Evolutionary conservation across 2,888 invertebrate genomes (phyloP).

Genomic region (Macaria liturata): DNA sequence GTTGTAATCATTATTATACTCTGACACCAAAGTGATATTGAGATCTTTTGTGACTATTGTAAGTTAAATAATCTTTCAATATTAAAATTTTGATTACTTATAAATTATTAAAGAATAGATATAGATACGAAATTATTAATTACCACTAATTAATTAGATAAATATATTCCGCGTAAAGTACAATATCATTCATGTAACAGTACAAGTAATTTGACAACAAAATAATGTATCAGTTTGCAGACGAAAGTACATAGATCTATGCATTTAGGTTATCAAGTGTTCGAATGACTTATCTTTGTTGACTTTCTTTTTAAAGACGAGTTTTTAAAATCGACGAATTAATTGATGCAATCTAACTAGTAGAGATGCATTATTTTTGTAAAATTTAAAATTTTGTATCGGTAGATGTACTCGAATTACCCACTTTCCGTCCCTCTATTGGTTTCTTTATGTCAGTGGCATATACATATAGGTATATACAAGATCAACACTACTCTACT

Average conservation of each 20-base stretch:
- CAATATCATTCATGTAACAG: constrained; percentile 16
- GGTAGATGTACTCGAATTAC: not conserved
- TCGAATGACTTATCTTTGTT: not conserved
- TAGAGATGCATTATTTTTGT: too few species aligned
- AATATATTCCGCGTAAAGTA: constrained; percentile 24
- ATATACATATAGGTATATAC: too few species aligned
- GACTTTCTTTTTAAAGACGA: not conserved
- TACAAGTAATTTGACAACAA: constrained; percentile 12
- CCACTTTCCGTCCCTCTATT: constrained; percentile 22
- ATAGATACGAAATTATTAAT: constrained; percentile 11
- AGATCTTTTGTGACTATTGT: constrained; percentile 47
- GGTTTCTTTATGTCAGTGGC: constrained; percentile 1
- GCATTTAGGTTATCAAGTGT: constrained; percentile 18
- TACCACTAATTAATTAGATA: constrained; percentile 25
- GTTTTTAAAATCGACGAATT: too few species aligned
- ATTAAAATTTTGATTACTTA: constrained; percentile 35
- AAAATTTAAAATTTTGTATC: too few species aligned
- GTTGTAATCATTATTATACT: constrained; percentile 33
- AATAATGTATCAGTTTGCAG: not conserved
- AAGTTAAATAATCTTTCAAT: constrained; percentile 37
- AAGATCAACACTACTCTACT: not conserved
- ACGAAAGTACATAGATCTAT: constrained; percentile 11
- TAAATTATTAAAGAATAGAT: constrained; percentile 20
- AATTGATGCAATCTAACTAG: not conserved
- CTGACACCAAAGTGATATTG: constrained; percentile 67